These are phyloP conservation scores for Linyphia triangularis DNA, from an alignment of 2,888 invertebrate species.

Conservation along the genomic window DNA sequence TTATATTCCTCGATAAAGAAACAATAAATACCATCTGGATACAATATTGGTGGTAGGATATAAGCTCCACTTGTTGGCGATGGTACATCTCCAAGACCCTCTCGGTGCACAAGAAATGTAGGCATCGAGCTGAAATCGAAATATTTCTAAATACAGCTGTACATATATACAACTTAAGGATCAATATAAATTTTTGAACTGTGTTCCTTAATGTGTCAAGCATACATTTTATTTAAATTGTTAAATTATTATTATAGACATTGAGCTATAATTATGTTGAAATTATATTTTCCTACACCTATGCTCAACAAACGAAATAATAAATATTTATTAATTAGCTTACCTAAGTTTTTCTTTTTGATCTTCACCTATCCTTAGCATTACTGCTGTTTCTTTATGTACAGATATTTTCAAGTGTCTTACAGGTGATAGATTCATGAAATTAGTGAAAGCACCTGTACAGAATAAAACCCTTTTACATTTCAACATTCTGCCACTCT, in stretches of 20 bases:
- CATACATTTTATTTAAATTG: too few relatives aligned
- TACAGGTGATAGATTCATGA: constrained; percentile 29
- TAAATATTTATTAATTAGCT: background rate
- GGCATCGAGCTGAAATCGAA: constrained; percentile 59
- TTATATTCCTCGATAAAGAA: too few relatives aligned
- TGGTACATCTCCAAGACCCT: background rate
- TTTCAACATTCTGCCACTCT: background rate
- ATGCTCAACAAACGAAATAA: too few relatives aligned
- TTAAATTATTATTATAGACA: too few relatives aligned
- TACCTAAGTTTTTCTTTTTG: constrained; percentile 55
- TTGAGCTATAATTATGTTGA: too few relatives aligned
- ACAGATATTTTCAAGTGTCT: constrained; percentile 23
- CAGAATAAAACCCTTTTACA: constrained; percentile 53
- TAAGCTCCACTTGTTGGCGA: constrained; percentile 32
- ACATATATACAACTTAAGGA: too few relatives aligned
- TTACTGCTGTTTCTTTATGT: constrained; percentile 31
- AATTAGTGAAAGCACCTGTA: constrained; percentile 65
- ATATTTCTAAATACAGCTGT: too few relatives aligned
- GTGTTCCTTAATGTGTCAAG: too few relatives aligned
- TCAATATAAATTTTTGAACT: too few relatives aligned
- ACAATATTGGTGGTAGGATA: constrained; percentile 58
- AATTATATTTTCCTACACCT: too few relatives aligned
- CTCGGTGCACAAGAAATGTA: background rate
- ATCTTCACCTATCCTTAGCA: constrained; percentile 28
- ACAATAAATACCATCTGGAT: constrained; percentile 68